Percentiles rank a stretch among this genome's conserved stretches.
phyloP scores from a whole-genome alignment of 2,888 invertebrate species.

The Siphlonurus alternatus region DNA sequence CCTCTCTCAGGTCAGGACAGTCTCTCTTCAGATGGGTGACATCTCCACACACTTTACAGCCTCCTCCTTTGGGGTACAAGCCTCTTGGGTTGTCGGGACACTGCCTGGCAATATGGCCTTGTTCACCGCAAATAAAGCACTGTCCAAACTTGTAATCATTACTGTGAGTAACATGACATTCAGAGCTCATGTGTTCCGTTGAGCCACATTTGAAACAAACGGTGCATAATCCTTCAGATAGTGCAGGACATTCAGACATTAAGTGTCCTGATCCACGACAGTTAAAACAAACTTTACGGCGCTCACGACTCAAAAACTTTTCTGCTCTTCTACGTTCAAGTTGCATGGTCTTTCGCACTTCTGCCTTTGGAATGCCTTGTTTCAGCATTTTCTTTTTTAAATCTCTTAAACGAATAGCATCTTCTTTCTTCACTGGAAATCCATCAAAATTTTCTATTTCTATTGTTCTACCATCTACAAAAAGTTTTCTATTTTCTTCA shows the following conservation, averaged over 20 bases:
- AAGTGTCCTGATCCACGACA: conserved; percentile 46
- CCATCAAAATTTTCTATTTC: conserved; percentile 47
- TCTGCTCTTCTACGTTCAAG: conserved; percentile 53
- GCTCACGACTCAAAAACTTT: conserved; percentile 45
- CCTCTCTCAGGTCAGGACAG: conserved; percentile 43
- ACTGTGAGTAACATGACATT: conserved; percentile 48
- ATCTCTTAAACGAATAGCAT: conserved; percentile 43
- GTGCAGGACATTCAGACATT: conserved; percentile 61
- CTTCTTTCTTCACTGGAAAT: conserved; percentile 52
- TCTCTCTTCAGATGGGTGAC: conserved; percentile 71
- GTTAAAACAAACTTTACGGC: conserved; percentile 41
- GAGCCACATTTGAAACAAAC: conserved; percentile 84
- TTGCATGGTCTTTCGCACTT: conserved; percentile 47
- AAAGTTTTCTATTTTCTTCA: conserved; percentile 30
- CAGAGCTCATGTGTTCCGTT: conserved; percentile 63
- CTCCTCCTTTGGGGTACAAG: conserved; percentile 65
- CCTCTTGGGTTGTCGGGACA: conserved; percentile 81
- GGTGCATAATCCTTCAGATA: conserved; percentile 34
- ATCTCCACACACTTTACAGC: conserved; percentile 69
- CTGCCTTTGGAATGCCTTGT: conserved; percentile 46
- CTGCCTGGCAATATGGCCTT: conserved; percentile 72
- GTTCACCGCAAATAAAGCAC: conserved; percentile 77
- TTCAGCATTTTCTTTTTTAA: conserved; percentile 45
- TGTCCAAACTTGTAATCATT: conserved; percentile 62
- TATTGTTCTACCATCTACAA: conserved; percentile 44